These are phyloP conservation scores for Dastarcus helophoroides DNA, from an alignment of 2,888 invertebrate genomes.

Conservation along the genomic window DNA sequence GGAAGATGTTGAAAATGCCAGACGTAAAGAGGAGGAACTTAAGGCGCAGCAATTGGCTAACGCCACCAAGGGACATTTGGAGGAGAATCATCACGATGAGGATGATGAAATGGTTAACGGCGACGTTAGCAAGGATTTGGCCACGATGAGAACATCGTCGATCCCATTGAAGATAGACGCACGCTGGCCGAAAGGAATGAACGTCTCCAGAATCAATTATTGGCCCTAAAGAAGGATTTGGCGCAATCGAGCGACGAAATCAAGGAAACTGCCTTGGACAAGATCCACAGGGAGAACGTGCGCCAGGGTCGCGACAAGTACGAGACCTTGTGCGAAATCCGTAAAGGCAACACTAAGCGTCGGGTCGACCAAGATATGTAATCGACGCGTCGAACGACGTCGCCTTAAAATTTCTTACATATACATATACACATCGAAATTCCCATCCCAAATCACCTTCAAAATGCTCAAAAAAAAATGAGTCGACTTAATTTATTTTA, in stretches of 20 bases:
- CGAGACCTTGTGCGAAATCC: constrained; percentile 98
- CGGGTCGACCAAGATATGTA: constrained; percentile 99
- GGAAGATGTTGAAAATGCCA: constrained; percentile 85
- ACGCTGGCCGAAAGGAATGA: constrained; percentile 93
- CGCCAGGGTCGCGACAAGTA: constrained; percentile 99
- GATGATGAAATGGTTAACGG: constrained; percentile 66
- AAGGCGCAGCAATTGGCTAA: constrained; percentile 33
- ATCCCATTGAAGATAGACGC: constrained; percentile 86
- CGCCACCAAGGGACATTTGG: constrained; percentile 49
- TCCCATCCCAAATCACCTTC: too few species aligned
- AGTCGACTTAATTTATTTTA: too few species aligned
- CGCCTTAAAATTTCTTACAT: too few species aligned
- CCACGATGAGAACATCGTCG: constrained; percentile 80
- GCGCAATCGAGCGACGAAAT: constrained; percentile 88
- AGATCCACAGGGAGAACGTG: constrained; percentile 97
- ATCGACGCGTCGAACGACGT: too few species aligned
- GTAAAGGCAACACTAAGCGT: constrained; percentile 99
- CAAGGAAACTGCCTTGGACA: constrained; percentile 92
- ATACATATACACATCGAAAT: too few species aligned
- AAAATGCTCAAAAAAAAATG: too few species aligned
- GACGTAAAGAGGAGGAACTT: constrained; percentile 53
- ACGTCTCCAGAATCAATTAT: constrained; percentile 88
- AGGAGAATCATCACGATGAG: constrained; percentile 59
- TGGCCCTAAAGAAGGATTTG: constrained; percentile 92
- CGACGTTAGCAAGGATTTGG: constrained; percentile 65